A percentile compares a stretch with the other conserved stretches of the same genome.
These are phyloP conservation scores for Campoletis raptor DNA, from an alignment of 2,888 invertebrate species.

Conservation along the genomic window DNA sequence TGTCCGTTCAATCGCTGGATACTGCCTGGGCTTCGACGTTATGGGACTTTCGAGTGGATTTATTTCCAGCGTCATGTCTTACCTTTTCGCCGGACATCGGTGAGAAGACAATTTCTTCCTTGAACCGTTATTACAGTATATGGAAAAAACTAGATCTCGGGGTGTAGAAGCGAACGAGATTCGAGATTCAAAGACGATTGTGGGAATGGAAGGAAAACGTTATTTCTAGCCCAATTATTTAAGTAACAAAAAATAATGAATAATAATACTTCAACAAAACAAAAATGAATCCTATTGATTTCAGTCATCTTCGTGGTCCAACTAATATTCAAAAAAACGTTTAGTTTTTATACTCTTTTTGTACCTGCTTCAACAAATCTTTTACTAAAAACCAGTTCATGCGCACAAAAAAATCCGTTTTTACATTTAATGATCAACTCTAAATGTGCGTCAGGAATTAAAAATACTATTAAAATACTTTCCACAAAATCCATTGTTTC, in stretches of 20 bases:
- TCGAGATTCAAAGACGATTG: background rate
- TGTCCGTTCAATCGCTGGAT: constrained; percentile 37
- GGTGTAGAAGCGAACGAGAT: background rate
- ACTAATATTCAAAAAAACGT: background rate
- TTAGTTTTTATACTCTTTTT: background rate
- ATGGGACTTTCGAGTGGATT: constrained; percentile 28
- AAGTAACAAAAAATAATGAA: background rate
- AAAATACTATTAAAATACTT: too few relatives aligned
- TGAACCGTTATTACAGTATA: constrained; percentile 17
- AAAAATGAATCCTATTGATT: background rate
- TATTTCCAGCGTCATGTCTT: background rate
- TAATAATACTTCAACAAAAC: background rate
- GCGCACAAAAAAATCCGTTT: too few relatives aligned
- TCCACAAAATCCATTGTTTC: background rate
- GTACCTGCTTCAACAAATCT: background rate
- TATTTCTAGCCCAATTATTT: background rate
- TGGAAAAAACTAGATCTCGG: constrained; percentile 6
- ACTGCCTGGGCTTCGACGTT: constrained; percentile 35
- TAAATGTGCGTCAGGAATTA: background rate
- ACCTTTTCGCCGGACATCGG: background rate
- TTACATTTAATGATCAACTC: background rate
- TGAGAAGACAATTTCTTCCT: background rate
- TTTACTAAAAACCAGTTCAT: too few relatives aligned
- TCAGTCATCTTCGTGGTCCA: background rate
- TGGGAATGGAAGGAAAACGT: background rate